phyloP scores from a whole-genome alignment of 2,888 invertebrate genomes.

The Pheosia gnoma region DNA sequence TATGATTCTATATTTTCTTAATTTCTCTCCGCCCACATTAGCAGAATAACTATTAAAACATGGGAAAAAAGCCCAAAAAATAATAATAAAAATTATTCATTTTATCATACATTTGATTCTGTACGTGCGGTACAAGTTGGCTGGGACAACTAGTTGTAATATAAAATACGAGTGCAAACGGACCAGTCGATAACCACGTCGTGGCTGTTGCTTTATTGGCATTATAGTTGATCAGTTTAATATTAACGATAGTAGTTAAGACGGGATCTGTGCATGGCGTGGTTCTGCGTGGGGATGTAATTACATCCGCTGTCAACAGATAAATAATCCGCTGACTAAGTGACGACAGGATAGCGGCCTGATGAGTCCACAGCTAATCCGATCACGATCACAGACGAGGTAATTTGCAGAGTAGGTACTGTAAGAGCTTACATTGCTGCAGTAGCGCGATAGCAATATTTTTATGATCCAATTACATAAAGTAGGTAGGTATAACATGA shows the following conservation, averaged over 20 bases:
- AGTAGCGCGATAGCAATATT: too few relatives aligned
- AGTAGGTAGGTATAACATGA: too few relatives aligned
- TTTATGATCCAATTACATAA: too few relatives aligned
- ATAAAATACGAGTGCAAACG: slow-evolving; percentile 20
- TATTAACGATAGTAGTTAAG: slow-evolving; percentile 64
- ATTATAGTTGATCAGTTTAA: slow-evolving; percentile 74
- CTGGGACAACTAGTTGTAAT: slow-evolving; percentile 5
- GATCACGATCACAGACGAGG: slow-evolving; percentile 28
- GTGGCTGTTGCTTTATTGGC: slow-evolving; percentile 44
- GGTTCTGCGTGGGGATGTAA: slow-evolving; percentile 64
- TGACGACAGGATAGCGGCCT: slow-evolving; percentile 60
- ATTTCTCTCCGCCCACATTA: too few relatives aligned
- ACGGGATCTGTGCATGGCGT: slow-evolving; percentile 52
- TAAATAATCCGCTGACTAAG: slow-evolving; percentile 64
- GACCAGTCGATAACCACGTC: slow-evolving; percentile 13
- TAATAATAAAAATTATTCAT: too few relatives aligned
- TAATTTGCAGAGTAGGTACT: slow-evolving; percentile 15
- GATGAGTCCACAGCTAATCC: slow-evolving; percentile 32
- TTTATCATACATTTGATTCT: too few relatives aligned
- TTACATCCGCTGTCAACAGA: slow-evolving; percentile 70
- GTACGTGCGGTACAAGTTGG: too few relatives aligned
- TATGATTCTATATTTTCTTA: too few relatives aligned
- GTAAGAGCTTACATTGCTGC: slow-evolving; percentile 32
- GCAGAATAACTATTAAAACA: too few relatives aligned
- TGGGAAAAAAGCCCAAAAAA: too few relatives aligned